These are phyloP conservation scores for Rhyacichthys aspro DNA, from an alignment of 2,797 vertebrate species.

Conservation along the genomic window DNA sequence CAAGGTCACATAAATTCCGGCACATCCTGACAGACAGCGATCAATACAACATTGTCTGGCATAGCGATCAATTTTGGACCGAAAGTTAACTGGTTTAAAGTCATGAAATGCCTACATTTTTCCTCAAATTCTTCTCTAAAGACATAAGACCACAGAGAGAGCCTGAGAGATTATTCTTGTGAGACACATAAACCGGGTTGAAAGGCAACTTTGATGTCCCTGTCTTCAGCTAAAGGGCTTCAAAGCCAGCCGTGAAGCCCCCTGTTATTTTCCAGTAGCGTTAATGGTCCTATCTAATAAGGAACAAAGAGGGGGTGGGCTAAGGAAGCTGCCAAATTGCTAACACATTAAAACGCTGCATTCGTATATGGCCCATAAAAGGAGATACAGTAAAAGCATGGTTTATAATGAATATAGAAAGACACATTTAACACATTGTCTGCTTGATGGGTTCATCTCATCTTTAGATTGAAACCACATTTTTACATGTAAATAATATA, in stretches of 20 bases:
- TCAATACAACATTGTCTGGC: neutral
- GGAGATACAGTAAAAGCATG: constrained; percentile 7
- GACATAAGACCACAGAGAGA: neutral
- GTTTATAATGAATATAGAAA: constrained; percentile 10
- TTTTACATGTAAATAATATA: neutral
- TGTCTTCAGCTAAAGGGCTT: constrained; percentile 30
- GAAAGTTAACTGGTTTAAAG: constrained; percentile 18
- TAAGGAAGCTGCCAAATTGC: constrained; percentile 18
- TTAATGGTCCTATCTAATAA: constrained; percentile 38
- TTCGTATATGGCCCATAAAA: constrained; percentile 29
- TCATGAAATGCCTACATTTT: constrained; percentile 13
- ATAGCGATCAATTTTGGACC: constrained; percentile 4
- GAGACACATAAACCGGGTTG: constrained; percentile 22
- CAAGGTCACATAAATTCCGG: constrained; percentile 1
- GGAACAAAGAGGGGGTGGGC: constrained; percentile 6
- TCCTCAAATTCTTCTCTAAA: constrained; percentile 3
- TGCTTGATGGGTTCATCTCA: no score
- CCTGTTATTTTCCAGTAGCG: constrained; percentile 47
- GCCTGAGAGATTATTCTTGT: constrained; percentile 4
- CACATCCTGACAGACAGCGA: neutral
- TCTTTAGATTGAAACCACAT: no score
- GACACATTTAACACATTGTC: constrained; percentile 1
- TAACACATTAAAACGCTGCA: constrained; percentile 24
- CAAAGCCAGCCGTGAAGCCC: constrained; percentile 50
- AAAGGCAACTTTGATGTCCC: constrained; percentile 45